Percentiles rank a stretch among this genome's conserved stretches.
These are phyloP conservation scores for Planococcus citri DNA, from an alignment of 1,140 invertebrate species.

Conservation along the genomic window DNA sequence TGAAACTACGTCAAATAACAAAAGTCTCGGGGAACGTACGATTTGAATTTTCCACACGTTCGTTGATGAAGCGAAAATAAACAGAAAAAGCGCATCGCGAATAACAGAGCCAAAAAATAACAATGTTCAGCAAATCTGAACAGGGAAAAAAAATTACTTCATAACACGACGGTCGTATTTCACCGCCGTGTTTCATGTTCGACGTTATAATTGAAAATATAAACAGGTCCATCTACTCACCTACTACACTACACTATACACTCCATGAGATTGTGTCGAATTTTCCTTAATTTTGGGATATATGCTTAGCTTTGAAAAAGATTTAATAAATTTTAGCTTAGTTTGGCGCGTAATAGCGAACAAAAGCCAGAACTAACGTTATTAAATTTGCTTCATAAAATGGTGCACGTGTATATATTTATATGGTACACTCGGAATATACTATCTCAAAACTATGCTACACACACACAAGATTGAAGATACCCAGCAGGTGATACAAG, in stretches of 20 bases:
- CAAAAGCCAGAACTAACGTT: not conserved
- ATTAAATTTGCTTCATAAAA: conserved; percentile 1
- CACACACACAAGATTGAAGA: too few relatives aligned
- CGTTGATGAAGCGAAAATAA: too few relatives aligned
- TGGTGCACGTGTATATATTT: not conserved
- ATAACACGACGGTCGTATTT: not conserved
- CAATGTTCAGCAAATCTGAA: too few relatives aligned
- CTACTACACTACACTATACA: not conserved
- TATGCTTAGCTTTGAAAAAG: not conserved
- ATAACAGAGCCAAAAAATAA: too few relatives aligned
- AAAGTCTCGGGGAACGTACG: too few relatives aligned
- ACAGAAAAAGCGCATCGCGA: too few relatives aligned
- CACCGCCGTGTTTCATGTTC: not conserved
- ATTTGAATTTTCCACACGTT: too few relatives aligned
- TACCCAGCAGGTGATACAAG: conserved; percentile 5
- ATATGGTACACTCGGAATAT: not conserved
- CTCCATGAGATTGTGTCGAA: not conserved
- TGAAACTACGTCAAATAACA: too few relatives aligned
- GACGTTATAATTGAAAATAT: not conserved
- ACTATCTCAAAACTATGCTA: not conserved
- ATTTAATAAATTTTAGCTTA: not conserved
- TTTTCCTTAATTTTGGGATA: not conserved
- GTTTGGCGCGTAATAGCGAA: not conserved
- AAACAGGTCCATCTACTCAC: not conserved
- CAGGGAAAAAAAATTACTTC: too few relatives aligned